phyloP scores from a whole-genome alignment of 2,888 invertebrate genomes.

The Drosophila atroscutellata region DNA sequence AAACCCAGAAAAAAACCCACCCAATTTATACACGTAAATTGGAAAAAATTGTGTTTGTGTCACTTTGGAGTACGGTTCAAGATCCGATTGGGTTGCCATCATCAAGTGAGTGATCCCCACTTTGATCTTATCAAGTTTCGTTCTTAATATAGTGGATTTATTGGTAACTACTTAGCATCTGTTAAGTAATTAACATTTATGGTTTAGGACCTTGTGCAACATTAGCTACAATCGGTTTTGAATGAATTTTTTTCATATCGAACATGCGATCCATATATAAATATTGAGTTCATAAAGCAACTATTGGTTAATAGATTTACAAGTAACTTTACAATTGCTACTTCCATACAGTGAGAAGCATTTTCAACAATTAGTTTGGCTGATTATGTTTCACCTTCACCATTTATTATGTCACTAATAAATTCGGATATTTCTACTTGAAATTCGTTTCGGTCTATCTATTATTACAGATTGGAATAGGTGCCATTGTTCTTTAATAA shows the following conservation, averaged over 20 bases:
- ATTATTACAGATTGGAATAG: not conserved
- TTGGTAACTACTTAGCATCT: constrained; percentile 46
- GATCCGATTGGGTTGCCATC: constrained; percentile 8
- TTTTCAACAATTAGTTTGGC: not conserved
- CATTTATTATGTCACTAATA: not conserved
- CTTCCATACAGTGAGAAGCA: not conserved
- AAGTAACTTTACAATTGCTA: not conserved
- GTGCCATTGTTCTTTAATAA: not conserved
- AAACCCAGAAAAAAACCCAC: not conserved
- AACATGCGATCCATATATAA: not conserved
- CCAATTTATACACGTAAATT: not conserved
- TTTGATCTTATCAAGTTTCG: constrained; percentile 3
- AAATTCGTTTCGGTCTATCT: not conserved
- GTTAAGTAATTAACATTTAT: constrained; percentile 17
- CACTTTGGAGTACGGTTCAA: constrained; percentile 24
- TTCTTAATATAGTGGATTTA: constrained; percentile 55
- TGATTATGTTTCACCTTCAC: not conserved
- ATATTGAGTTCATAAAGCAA: not conserved
- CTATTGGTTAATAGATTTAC: not conserved
- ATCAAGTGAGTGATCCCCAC: constrained; percentile 1
- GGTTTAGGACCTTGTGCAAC: not conserved
- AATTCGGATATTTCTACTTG: not conserved
- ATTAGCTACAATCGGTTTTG: not conserved
- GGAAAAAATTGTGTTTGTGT: constrained; percentile 11
- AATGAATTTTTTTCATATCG: constrained; percentile 6